Evolutionary conservation across 2,888 invertebrate genomes (phyloP).

Genomic region (Argyresthia albistria): DNA sequence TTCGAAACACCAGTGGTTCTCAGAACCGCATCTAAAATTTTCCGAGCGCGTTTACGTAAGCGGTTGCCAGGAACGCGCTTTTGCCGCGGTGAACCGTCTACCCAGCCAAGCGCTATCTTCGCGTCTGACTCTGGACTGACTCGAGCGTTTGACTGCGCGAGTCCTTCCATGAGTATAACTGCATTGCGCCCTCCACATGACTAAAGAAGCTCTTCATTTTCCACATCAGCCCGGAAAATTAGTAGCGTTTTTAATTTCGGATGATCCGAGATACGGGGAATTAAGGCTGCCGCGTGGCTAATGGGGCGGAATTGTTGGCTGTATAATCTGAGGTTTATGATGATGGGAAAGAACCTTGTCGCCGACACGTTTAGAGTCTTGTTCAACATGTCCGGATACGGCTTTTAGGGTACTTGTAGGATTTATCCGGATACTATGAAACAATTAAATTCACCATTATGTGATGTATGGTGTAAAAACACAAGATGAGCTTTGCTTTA

Average conservation of each 20-base stretch:
- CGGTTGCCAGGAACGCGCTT: background rate
- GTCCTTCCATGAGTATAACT: constrained; percentile 41
- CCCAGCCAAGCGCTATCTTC: constrained; percentile 42
- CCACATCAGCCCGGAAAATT: constrained; percentile 15
- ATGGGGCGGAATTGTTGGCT: too few species aligned
- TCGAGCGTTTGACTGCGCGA: constrained; percentile 19
- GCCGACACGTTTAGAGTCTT: too few species aligned
- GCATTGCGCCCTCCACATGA: constrained; percentile 50
- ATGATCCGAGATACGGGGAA: constrained; percentile 20
- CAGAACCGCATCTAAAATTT: background rate
- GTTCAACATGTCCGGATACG: too few species aligned
- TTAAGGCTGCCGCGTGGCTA: too few species aligned
- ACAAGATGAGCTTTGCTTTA: too few species aligned
- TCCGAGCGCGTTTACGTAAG: constrained; percentile 31
- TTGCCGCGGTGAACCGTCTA: constrained; percentile 37
- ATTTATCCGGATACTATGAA: too few species aligned
- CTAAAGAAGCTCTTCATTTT: constrained; percentile 5
- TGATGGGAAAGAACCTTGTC: too few species aligned
- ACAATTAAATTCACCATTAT: too few species aligned
- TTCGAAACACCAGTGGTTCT: constrained; percentile 5
- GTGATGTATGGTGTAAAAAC: too few species aligned
- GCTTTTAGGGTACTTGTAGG: too few species aligned
- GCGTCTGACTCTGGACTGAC: constrained; percentile 42
- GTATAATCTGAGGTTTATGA: too few species aligned
- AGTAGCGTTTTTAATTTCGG: constrained; percentile 9